These are phyloP conservation scores for Tribolium madens DNA, from an alignment of 1,140 invertebrate species.

Conservation along the genomic window DNA sequence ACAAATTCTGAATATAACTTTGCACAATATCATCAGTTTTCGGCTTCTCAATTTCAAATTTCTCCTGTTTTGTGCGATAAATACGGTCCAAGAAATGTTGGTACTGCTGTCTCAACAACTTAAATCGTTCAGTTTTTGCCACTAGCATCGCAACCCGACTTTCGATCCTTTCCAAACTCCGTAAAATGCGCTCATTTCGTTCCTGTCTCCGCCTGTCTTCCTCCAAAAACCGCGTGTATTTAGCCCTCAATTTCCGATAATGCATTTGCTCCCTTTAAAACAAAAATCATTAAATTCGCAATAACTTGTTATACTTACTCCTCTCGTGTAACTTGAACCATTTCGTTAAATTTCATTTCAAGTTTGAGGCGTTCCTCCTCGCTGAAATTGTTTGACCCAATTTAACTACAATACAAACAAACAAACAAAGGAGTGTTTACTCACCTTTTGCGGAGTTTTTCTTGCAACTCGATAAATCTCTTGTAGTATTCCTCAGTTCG, in stretches of 20 bases:
- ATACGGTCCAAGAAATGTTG: constrained; percentile 50
- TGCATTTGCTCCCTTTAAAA: constrained; percentile 58
- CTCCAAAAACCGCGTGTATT: constrained; percentile 73
- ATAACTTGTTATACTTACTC: constrained; percentile 59
- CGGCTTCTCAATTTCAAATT: background rate
- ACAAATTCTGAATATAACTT: constrained; percentile 10
- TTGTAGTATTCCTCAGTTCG: constrained; percentile 61
- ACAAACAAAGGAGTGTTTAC: constrained; percentile 39
- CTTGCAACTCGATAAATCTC: constrained; percentile 62
- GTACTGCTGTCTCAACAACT: constrained; percentile 65
- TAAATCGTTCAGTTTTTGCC: constrained; percentile 73
- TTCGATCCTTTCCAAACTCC: constrained; percentile 71
- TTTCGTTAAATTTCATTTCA: constrained; percentile 63
- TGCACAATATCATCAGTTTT: constrained; percentile 19
- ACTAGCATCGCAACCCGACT: constrained; percentile 69
- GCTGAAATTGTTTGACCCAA: constrained; percentile 56
- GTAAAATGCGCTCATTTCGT: constrained; percentile 71
- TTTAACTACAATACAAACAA: constrained; percentile 59
- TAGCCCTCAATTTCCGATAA: constrained; percentile 68
- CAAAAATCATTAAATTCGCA: background rate
- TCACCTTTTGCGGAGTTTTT: constrained; percentile 63
- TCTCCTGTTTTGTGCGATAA: background rate
- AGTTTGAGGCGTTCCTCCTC: constrained; percentile 62
- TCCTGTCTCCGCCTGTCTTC: constrained; percentile 71
- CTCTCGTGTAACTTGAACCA: constrained; percentile 60